Conservation (phyloP, 2,888 invertebrate genomes). For the Tenthredo scrophulariae region DNA sequence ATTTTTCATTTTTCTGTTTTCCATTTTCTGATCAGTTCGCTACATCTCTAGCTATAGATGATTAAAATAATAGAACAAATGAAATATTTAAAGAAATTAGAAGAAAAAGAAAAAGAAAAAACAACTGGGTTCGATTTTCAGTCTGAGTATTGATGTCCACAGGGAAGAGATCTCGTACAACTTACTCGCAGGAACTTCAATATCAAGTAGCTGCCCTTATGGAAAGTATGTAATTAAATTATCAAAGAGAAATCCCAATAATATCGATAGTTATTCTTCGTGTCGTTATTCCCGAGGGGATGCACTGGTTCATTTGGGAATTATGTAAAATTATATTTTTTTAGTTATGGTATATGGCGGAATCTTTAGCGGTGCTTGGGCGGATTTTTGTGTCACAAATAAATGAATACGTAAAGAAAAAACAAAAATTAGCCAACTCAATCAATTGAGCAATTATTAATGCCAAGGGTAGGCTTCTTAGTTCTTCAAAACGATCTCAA, state of each 20-base stretch:
- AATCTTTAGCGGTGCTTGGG: conserved; percentile 46
- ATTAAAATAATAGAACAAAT: not conserved
- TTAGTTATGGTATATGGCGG: conserved; percentile 30
- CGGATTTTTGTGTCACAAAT: not conserved
- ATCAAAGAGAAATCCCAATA: conserved; percentile 56
- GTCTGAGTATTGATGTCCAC: conserved; percentile 71
- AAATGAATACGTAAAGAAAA: not conserved
- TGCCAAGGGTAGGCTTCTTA: not conserved
- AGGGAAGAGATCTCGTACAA: conserved; percentile 76
- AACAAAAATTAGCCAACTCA: not conserved
- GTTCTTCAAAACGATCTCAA: not conserved
- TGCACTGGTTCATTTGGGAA: conserved; percentile 63
- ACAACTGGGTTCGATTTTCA: conserved; percentile 57
- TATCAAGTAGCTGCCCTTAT: conserved; percentile 78
- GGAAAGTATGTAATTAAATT: conserved; percentile 78
- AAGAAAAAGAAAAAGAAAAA: conserved; percentile 1
- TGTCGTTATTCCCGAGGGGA: conserved; percentile 54
- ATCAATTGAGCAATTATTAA: conserved; percentile 19
- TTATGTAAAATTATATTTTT: conserved; percentile 33
- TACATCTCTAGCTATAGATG: not conserved
- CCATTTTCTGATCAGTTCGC: not conserved
- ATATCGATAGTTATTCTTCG: conserved; percentile 51
- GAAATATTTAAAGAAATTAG: not conserved
- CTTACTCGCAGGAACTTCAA: conserved; percentile 79
- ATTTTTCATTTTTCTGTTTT: not conserved